These are phyloP conservation scores for Petrocephalus sullivani DNA, from an alignment of 2,797 vertebrate genomes.

Conservation along the genomic window DNA sequence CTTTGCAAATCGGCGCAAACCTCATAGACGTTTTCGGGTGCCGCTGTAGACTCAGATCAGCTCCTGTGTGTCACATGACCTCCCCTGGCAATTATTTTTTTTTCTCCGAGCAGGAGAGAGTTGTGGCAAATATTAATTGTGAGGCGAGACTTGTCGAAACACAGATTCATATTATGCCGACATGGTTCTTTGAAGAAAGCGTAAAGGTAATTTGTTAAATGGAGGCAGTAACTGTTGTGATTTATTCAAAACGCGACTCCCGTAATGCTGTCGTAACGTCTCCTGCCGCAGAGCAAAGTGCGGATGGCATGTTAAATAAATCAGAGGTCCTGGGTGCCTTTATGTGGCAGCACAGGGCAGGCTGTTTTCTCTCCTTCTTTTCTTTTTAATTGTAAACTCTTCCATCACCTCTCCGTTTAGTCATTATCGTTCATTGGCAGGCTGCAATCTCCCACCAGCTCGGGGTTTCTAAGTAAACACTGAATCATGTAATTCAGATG, in stretches of 20 bases:
- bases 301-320: constrained; percentile 38
- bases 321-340: constrained; percentile 31
- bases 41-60: constrained; percentile 24
- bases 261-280: constrained; percentile 47
- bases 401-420: constrained; percentile 39
- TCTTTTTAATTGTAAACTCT: constrained; percentile 43
- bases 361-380: constrained; percentile 32
- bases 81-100: constrained; percentile 11
- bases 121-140: constrained; percentile 21
- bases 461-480: constrained; percentile 24
- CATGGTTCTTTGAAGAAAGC: constrained; percentile 25
- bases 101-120: constrained; percentile 6
- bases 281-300: constrained; percentile 25
- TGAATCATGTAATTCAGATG: neutral
- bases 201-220: constrained; percentile 49
- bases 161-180: constrained; percentile 38
- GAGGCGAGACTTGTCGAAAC: constrained; percentile 19
- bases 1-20: neutral
- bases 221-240: constrained; percentile 42
- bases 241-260: constrained; percentile 50
- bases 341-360: constrained; percentile 19
- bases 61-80: constrained; percentile 13
- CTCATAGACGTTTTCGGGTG: neutral
- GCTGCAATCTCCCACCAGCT: neutral
- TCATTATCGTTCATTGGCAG: constrained; percentile 27